Evolutionary conservation across 2,888 invertebrate genomes (phyloP).

Genomic region (Polymixis lichenea): DNA sequence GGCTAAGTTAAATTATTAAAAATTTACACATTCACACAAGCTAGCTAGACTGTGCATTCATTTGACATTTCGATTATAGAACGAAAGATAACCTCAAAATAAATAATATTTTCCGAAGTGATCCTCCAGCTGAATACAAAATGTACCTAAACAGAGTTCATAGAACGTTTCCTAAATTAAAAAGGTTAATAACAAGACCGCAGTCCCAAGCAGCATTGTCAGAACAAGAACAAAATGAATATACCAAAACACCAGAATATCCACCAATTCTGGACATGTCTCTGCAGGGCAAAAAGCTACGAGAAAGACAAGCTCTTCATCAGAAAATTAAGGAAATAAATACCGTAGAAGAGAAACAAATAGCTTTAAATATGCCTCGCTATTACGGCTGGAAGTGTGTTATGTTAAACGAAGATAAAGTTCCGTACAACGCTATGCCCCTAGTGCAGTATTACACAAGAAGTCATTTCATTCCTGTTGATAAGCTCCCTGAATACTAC

Average conservation of each 20-base stretch:
- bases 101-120: conserved; percentile 23
- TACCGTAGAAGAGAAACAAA: conserved; percentile 96
- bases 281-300: conserved; percentile 84
- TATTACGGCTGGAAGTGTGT: conserved; percentile 94
- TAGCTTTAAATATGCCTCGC: conserved; percentile 95
- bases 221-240: conserved; percentile 84
- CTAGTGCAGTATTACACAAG: conserved; percentile 94
- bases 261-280: conserved; percentile 92
- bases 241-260: conserved; percentile 85
- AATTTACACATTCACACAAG: not conserved
- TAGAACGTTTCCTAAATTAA: conserved; percentile 80
- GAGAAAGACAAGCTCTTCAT: conserved; percentile 86
- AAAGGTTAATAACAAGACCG: conserved; percentile 71
- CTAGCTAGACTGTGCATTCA: not conserved
- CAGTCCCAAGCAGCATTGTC: conserved; percentile 77
- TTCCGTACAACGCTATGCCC: conserved; percentile 93
- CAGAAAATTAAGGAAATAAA: conserved; percentile 91
- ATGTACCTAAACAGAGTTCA: conserved; percentile 82
- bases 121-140: conserved; percentile 55
- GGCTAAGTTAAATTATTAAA: not conserved
- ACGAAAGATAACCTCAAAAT: conserved; percentile 64
- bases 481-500: conserved; percentile 91
- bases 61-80: conserved; percentile 48
- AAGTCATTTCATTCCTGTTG: conserved; percentile 92
- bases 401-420: conserved; percentile 90